These are phyloP conservation scores for Oryzias melastigma DNA, from an alignment of 2,113 vertebrate species.

Conservation along the genomic window DNA sequence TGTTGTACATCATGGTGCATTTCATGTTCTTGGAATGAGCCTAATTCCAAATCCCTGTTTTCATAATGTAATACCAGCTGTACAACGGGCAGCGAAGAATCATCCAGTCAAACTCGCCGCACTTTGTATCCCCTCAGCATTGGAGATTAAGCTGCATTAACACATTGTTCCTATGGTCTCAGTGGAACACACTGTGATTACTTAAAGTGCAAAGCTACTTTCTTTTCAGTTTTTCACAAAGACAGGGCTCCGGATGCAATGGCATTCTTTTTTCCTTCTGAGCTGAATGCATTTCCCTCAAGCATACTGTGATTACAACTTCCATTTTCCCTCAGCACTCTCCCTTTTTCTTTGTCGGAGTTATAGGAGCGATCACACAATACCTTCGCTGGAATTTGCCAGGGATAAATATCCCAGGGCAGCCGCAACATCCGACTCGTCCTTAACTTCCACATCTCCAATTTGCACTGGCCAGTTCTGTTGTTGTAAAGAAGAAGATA, in stretches of 20 bases:
- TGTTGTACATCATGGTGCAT: constrained; percentile 31
- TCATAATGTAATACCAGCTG: constrained; percentile 27
- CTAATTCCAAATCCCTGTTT: constrained; percentile 40
- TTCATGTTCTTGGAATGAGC: constrained; percentile 33
- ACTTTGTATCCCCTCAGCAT: constrained; percentile 41
- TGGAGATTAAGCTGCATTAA: constrained; percentile 59
- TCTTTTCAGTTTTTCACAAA: constrained; percentile 45
- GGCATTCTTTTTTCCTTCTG: constrained; percentile 20
- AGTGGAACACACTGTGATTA: constrained; percentile 48
- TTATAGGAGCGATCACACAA: constrained; percentile 57
- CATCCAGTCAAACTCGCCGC: constrained; percentile 23
- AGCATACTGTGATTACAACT: constrained; percentile 65
- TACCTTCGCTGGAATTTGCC: constrained; percentile 50
- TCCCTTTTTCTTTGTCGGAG: constrained; percentile 50
- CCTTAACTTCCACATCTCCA: constrained; percentile 37
- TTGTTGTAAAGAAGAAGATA: constrained; percentile 18
- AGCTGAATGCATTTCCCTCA: constrained; percentile 58
- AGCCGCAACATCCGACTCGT: constrained; percentile 36
- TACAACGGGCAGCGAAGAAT: constrained; percentile 26
- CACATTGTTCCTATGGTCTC: constrained; percentile 52
- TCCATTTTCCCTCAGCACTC: constrained; percentile 46
- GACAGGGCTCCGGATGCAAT: constrained; percentile 38
- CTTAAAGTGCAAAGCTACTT: constrained; percentile 51
- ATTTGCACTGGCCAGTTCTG: constrained; percentile 38
- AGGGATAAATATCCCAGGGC: constrained; percentile 65